Percentiles rank a stretch among this genome's conserved stretches.
phyloP scores from a whole-genome alignment of 2,113 vertebrate genomes.

The Pluvialis apricaria region DNA sequence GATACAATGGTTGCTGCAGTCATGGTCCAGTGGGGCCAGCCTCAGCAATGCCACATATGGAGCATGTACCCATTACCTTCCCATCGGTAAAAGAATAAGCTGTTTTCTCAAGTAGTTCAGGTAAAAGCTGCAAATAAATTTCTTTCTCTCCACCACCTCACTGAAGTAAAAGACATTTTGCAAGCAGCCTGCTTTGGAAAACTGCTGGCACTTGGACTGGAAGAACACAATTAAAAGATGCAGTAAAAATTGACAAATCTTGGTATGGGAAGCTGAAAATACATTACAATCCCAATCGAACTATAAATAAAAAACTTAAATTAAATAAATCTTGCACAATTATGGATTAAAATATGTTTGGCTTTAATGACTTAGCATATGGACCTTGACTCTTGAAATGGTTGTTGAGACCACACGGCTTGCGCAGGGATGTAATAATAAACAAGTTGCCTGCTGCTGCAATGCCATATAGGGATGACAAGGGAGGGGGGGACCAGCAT shows the following conservation, averaged over 20 bases:
- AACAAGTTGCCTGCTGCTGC: not conserved
- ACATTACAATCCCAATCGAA: constrained; percentile 77
- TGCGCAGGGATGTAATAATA: constrained; percentile 32
- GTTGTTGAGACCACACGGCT: constrained; percentile 32
- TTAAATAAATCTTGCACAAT: constrained; percentile 81
- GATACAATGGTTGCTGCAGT: not conserved
- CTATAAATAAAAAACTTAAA: constrained; percentile 78
- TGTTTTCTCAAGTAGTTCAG: not conserved
- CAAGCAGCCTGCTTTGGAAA: constrained; percentile 58
- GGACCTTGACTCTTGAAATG: constrained; percentile 53
- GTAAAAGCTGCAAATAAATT: not conserved
- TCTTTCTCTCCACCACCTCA: not conserved
- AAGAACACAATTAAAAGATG: constrained; percentile 77
- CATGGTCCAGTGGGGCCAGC: not conserved
- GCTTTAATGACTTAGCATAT: constrained; percentile 73
- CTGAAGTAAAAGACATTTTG: constrained; percentile 3
- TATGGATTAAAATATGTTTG: constrained; percentile 81
- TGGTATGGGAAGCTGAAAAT: constrained; percentile 63
- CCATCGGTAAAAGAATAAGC: not conserved
- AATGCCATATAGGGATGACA: accelerated
- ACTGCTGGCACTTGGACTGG: constrained; percentile 65
- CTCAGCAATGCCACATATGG: not conserved
- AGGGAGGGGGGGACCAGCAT: not conserved
- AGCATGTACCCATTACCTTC: not conserved
- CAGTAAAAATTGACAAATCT: constrained; percentile 81